Base-by-base conservation (phyloP, 2,113 vertebrate species). In the Trematomus loennbergii region DNA sequence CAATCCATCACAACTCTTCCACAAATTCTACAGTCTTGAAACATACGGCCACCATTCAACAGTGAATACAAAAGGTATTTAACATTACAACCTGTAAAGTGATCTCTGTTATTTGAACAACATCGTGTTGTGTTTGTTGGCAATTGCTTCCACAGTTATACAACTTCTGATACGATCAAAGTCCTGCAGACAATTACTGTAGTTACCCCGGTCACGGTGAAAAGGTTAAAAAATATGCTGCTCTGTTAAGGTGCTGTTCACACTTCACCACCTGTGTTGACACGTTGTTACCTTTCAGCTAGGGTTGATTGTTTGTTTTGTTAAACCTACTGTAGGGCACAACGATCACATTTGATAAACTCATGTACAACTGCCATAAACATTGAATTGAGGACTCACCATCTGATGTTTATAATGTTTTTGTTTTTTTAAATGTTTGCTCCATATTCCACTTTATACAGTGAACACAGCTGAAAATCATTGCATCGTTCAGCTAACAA, bases 1-100 rank as follows among this genome's bases (percentile, higher is more conserved):
- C 9, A 46, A 81, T 18, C 60, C 50, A 68, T 67, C 76, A 79
- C 48, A 62, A 59, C 64, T 46, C 17, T 71, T 74, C 15, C 25
- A 52, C 3, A 1, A 66, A 25, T 8, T 40, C 57, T 62, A 10
- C 63, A 74, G 12, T 60, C 46, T 22, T 15, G 18, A 6, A 67
- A 29, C 63, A 60, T 8, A 25, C 1, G n/a, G 13, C 10, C 50
- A 43, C 43, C 22, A 48, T 67, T 48, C 15, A 72, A 43, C 22
- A 72, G 36, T 13, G 25, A 49, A 46, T 54, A 12, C 62, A 55
- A 33, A 29, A 1, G 49, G 22, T 50, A 64, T 46, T 66, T 48
- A 66, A 59, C 25, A 48, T 33, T 40, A 40, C 36, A 40, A 40
- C 36, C 36, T 8, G 36, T 40, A 40, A 40, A 40, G 36, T 8